Conservation (phyloP, 2,113 vertebrate genomes). For the Spizaetus ornatus region DNA sequence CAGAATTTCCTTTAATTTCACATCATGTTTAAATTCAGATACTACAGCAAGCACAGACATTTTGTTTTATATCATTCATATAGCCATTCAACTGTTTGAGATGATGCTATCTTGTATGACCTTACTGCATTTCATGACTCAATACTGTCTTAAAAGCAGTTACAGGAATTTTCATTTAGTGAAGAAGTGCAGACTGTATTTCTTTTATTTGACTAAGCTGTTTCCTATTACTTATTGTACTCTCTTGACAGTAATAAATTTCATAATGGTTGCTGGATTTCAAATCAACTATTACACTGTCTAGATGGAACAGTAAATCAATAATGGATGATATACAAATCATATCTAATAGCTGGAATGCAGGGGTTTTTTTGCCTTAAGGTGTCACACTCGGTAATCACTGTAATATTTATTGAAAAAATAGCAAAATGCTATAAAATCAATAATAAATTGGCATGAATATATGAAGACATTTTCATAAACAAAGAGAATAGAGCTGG, state of each 20-base stretch:
- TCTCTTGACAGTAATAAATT: conserved; percentile 49
- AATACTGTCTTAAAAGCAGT: background rate
- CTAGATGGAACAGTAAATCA: conserved; percentile 43
- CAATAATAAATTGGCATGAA: background rate
- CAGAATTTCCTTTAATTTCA: background rate
- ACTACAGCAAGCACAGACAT: background rate
- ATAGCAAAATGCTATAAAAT: background rate
- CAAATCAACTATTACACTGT: conserved; percentile 19
- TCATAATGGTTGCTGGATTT: conserved; percentile 43
- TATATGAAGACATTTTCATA: background rate
- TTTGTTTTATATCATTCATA: background rate
- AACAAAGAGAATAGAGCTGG: background rate
- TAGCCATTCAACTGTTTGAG: background rate
- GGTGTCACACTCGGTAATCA: conserved; percentile 4
- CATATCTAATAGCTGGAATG: conserved; percentile 4
- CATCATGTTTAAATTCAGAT: background rate
- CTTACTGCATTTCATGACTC: background rate
- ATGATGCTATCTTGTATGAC: background rate
- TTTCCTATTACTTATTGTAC: conserved; percentile 51
- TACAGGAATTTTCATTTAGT: conserved; percentile 45
- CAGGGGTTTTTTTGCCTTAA: background rate
- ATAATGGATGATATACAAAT: conserved; percentile 41
- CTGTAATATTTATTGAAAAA: background rate
- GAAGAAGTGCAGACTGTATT: background rate
- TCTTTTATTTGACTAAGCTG: conserved; percentile 50